Conservation (phyloP, 2,797 vertebrate species). For the Pipistrellus pipistrellus region DNA sequence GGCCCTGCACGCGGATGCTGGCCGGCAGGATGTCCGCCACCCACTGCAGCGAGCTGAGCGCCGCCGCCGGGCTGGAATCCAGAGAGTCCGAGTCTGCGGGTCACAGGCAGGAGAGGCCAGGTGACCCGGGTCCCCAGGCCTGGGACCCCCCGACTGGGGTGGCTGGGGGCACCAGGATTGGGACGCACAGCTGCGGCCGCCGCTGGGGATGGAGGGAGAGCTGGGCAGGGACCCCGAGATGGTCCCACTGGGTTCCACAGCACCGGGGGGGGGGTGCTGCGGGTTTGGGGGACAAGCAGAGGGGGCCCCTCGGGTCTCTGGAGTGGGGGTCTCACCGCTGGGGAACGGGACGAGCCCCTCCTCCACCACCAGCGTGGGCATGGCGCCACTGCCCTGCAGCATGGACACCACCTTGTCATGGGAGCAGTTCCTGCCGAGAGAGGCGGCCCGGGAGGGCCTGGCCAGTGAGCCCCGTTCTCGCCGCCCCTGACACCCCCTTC, state of each 20-base stretch:
- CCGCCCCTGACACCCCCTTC: background rate
- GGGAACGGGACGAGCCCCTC: constrained; percentile 93
- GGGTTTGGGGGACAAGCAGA: background rate
- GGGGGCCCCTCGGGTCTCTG: background rate
- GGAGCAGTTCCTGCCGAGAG: constrained; percentile 94
- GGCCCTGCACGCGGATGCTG: constrained; percentile 97
- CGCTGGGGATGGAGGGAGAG: background rate
- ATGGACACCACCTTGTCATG: constrained; percentile 99
- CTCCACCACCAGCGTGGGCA: constrained; percentile 97
- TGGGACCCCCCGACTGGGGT: too few species aligned
- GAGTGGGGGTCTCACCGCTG: constrained; percentile 85
- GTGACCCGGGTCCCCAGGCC: background rate
- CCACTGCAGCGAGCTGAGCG: constrained; percentile 98
- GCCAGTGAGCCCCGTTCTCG: background rate
- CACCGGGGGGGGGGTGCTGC: background rate
- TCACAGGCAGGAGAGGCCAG: background rate
- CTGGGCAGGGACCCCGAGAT: background rate
- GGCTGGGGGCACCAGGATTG: background rate
- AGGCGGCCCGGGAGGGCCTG: constrained; percentile 65
- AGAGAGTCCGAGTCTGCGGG: constrained; percentile 91
- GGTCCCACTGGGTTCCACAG: background rate
- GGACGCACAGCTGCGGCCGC: background rate
- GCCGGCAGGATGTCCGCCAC: constrained; percentile 98
- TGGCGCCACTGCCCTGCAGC: constrained; percentile 98
- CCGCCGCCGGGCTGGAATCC: constrained; percentile 92